phyloP scores from a whole-genome alignment of 2,888 invertebrate genomes.

The Ophion slaviceki region DNA sequence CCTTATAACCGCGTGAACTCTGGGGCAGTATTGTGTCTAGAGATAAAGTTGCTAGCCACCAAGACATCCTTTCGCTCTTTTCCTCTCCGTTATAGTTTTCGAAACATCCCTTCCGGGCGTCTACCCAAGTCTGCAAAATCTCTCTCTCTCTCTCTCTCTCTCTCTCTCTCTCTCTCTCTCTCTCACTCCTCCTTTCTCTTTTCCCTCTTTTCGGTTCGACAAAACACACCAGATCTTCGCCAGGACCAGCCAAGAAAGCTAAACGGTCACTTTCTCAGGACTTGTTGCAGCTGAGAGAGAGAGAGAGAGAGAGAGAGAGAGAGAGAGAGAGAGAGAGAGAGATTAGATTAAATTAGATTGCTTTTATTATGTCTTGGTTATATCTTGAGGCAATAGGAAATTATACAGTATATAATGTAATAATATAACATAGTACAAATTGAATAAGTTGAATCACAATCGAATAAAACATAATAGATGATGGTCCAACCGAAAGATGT shows the following conservation, averaged over 20 bases:
- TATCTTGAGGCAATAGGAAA: no score
- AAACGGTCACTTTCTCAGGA: constrained; percentile 43
- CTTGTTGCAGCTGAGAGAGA: constrained; percentile 46
- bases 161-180: constrained; percentile 8
- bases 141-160: constrained; percentile 5
- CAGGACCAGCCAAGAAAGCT: constrained; percentile 44
- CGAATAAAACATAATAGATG: no score
- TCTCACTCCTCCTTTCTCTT: background rate
- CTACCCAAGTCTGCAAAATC: constrained; percentile 34
- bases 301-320: no score
- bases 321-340: background rate
- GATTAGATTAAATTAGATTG: background rate
- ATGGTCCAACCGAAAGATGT: no score
- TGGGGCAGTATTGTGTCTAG: constrained; percentile 61
- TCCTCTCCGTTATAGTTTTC: constrained; percentile 54
- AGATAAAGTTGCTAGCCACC: constrained; percentile 61
- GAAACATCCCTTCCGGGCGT: constrained; percentile 55
- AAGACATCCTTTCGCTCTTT: constrained; percentile 6
- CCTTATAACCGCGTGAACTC: constrained; percentile 23
- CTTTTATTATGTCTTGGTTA: no score
- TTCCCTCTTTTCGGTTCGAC: constrained; percentile 5
- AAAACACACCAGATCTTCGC: constrained; percentile 31
- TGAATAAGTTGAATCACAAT: no score
- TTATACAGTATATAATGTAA: no score
- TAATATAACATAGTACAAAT: no score